Evolutionary conservation across 2,888 invertebrate species (phyloP), one percentile per base, ranked within the genome.

Genomic region (Ophion costatus): DNA sequence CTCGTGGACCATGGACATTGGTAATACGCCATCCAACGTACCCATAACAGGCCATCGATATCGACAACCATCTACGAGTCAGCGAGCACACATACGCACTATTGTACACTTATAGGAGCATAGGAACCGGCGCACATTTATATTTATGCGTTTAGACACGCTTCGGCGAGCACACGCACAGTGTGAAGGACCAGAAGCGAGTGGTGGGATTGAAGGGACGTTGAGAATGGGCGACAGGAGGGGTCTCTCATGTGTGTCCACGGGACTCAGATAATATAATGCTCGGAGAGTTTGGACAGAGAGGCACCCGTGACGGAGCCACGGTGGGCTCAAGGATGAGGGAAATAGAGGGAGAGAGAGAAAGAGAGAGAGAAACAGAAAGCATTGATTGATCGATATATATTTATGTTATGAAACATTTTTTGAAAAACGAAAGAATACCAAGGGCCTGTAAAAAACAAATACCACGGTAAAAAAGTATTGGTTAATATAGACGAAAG

Each of bases 91-190:
- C 78, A 78, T 76, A 73, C 85, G 88, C 4, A 17, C 45, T 45
- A 14, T 11, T 45, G 45, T 45, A 17, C 45, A 14, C 45, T 45
- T 14, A 51, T 38, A 64, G 57, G 63, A 64, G 10, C 33, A 67
- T 61, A 57, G 57, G 11, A 61, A 63, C 61, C 10, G 22, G 29
- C 24, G 88, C 89, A 90, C 90, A 91, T 92, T 92, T 92, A 91
- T 92, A 92, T 93, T 92, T 92, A 92, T 91, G 90, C 89, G 89
- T 89, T 92, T 91, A 90, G 92, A 91, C 90, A 92, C 90, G 91
- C 89, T 89, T 88, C 85, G 86, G 69, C 85, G 78, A 84, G 76
- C 82, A 76, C 80, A 29, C 71, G 17, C 33, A 57, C 22, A 80
- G 76, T 59, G 61, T 42, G 74, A 61, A 83, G 74, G 64, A 73